Base-by-base conservation (phyloP, 2,888 invertebrate genomes). In the Caenorhabditis zanzibari region DNA sequence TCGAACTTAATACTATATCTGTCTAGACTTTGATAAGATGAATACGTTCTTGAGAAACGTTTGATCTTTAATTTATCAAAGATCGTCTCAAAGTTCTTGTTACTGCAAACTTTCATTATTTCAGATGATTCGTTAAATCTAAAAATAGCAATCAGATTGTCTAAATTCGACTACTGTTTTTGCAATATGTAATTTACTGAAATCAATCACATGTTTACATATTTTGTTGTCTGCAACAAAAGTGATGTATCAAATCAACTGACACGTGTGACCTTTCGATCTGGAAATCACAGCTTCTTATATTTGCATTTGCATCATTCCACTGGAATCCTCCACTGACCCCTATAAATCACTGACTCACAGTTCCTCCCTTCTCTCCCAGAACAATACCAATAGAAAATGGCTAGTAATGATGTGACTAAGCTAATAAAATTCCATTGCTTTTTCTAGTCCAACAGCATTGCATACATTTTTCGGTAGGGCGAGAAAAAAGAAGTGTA, bases 391-490 rank as follows among this genome's bases (percentile, higher is more conserved):
- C 26, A 22, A 22, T 26, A 66, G 28, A 35, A 28, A 26, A 71
- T 10, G 9, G 19, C 71, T 2, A 54, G 41, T 32, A 10, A 66
- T 28, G 49, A 68, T 68, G 68, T 68, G 68, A 68, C 68, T 68
- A 68, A 68, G 68, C 68, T 68, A 68, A 68, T 68, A 68, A 54
- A 66, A 68, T 54, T 68, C 54, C 54, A 32, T 22, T 49, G 47
- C 64, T 59, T 47, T n/a, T n/a, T 49, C 64, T 47, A 28, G 47
- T 32, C 66, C 26, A 54, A 74, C 74, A 54, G 68, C 68, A 68
- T 68, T 68, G 68, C 68, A 68, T 68, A 54, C 68, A 68, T 68
- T 68, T 73, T 73, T 59, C 44, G n/a, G 16, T 9, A n/a, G 68
- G 68, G 28, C 19, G 38, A 26, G 41, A 56, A 38, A 16, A 38